Conservation (phyloP, 2,888 invertebrate species). For the Zelleria hepariella region DNA sequence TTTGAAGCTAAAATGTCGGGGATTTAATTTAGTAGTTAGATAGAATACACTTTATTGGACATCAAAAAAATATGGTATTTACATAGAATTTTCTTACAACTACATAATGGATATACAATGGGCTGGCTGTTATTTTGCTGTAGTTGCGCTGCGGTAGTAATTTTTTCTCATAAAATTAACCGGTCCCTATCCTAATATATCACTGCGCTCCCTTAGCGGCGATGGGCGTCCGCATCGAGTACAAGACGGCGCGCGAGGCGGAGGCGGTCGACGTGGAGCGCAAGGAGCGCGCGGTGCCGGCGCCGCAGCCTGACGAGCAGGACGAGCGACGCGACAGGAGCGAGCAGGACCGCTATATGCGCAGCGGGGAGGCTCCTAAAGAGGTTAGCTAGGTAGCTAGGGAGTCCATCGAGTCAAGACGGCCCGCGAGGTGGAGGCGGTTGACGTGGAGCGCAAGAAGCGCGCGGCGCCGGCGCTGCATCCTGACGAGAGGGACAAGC, state of each 20-base stretch:
- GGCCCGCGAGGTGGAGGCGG: constrained; percentile 88
- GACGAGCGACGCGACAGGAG: constrained; percentile 5
- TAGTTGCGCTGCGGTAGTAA: too few relatives aligned
- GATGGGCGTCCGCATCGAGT: constrained; percentile 81
- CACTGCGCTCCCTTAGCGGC: constrained; percentile 27
- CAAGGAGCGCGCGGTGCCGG: constrained; percentile 35
- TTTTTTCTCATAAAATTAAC: too few relatives aligned
- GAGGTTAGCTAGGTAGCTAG: constrained; percentile 5
- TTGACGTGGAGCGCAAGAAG: constrained; percentile 72
- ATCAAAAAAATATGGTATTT: too few relatives aligned
- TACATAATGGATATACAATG: too few relatives aligned
- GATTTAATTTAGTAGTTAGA: too few relatives aligned
- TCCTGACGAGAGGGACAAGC: constrained; percentile 14
- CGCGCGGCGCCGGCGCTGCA: constrained; percentile 42
- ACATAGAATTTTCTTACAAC: too few relatives aligned
- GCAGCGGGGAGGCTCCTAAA: constrained; percentile 3
- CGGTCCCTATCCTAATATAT: too few relatives aligned
- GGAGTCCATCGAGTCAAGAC: constrained; percentile 87
- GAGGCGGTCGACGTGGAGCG: constrained; percentile 82
- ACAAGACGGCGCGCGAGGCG: constrained; percentile 87
- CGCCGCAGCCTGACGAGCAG: constrained; percentile 28
- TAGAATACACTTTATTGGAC: too few relatives aligned
- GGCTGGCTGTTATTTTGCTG: too few relatives aligned
- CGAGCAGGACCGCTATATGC: constrained; percentile 6
- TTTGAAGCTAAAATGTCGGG: too few relatives aligned